Evolutionary conservation across 1,140 invertebrate species (phyloP).

Genomic region (Cotesia typhae): DNA sequence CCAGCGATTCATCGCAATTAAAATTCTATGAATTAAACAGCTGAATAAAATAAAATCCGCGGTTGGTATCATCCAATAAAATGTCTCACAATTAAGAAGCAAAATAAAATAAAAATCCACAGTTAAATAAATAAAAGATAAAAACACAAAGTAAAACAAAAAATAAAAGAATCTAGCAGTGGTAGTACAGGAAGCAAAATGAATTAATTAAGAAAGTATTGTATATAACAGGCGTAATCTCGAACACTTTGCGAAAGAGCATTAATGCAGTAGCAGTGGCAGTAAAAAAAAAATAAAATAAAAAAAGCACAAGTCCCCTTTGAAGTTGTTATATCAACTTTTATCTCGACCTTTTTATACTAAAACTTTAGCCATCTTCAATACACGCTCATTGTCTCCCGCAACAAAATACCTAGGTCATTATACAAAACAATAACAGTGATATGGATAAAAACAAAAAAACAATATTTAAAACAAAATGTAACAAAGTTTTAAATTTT

Average conservation of each 20-base stretch:
- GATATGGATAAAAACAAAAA: neutral
- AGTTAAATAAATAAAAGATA: neutral
- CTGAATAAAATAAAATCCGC: conserved; percentile 24
- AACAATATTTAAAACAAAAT: neutral
- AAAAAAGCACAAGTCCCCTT: no score
- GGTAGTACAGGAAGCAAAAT: neutral
- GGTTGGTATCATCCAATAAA: neutral
- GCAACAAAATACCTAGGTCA: no score
- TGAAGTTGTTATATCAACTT: conserved; percentile 23
- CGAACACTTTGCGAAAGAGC: neutral
- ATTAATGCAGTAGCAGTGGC: conserved; percentile 1
- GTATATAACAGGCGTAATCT: conserved; percentile 22
- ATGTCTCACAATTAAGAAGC: neutral
- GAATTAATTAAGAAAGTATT: conserved; percentile 24
- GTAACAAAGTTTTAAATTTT: conserved; percentile 8
- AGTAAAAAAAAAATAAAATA: neutral
- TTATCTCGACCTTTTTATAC: no score
- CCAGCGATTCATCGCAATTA: conserved; percentile 13
- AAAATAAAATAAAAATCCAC: neutral
- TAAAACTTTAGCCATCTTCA: no score
- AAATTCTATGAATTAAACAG: conserved; percentile 23
- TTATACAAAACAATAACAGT: neutral
- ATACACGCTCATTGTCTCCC: no score
- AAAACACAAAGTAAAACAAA: neutral
- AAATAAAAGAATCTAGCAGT: neutral